Evolutionary conservation across 1,140 invertebrate species (phyloP).

Genomic region (Anastrepha obliqua): DNA sequence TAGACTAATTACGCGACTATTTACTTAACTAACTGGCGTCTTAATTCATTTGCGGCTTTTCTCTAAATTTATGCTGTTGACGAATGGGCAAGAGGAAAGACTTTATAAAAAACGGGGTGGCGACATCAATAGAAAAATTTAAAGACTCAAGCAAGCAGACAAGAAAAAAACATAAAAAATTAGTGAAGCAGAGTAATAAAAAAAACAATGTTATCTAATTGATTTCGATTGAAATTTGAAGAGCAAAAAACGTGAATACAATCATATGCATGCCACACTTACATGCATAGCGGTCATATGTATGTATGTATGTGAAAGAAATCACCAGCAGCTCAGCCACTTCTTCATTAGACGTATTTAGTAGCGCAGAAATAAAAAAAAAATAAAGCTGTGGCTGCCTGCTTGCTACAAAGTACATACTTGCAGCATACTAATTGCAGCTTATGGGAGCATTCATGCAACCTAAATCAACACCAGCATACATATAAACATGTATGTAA

Average conservation of each 20-base stretch:
- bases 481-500: neutral
- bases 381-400: too few relatives aligned
- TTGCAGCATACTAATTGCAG: neutral
- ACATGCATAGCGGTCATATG: neutral
- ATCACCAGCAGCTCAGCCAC: too few relatives aligned
- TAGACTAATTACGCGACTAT: neutral
- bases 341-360: too few relatives aligned
- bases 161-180: neutral
- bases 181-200: neutral
- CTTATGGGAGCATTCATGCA: neutral
- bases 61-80: neutral
- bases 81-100: neutral
- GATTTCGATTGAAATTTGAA: slow-evolving; percentile 37
- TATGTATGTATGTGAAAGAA: too few relatives aligned
- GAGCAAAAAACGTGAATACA: neutral
- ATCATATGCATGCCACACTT: neutral
- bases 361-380: too few relatives aligned
- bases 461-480: neutral
- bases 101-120: neutral
- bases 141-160: neutral
- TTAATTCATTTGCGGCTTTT: neutral
- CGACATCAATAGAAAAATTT: neutral
- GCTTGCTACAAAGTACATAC: slow-evolving; percentile 5
- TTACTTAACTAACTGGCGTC: slow-evolving; percentile 1
- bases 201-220: slow-evolving; percentile 4